Conservation (phyloP, 2,888 invertebrate genomes). For the Vannuccia rotundouncinata region DNA sequence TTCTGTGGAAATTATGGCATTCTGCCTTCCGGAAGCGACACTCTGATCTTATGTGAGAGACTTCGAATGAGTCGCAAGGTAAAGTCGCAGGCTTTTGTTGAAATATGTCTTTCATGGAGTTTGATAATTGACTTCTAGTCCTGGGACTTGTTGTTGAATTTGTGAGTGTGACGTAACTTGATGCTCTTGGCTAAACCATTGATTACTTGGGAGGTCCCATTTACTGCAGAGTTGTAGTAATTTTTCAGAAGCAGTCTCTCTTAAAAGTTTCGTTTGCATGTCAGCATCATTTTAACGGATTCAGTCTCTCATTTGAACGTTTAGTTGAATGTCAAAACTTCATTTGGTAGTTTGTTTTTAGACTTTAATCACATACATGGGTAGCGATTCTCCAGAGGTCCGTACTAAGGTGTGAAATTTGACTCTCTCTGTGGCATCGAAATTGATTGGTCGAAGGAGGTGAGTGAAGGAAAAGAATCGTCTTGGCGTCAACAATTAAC, state of each 20-base stretch:
- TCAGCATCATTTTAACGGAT: background rate
- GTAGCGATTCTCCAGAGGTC: background rate
- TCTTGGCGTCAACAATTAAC: background rate
- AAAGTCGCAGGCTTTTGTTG: background rate
- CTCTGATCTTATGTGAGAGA: background rate
- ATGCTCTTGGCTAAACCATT: too few relatives aligned
- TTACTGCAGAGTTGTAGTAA: too few relatives aligned
- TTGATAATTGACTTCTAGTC: too few relatives aligned
- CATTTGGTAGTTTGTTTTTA: background rate
- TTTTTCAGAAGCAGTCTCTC: too few relatives aligned
- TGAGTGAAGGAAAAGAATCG: background rate
- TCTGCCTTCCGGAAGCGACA: background rate
- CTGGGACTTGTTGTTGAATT: too few relatives aligned
- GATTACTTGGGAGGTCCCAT: too few relatives aligned
- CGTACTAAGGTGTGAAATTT: background rate
- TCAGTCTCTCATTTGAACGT: background rate
- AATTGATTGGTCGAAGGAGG: background rate
- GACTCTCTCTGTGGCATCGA: background rate
- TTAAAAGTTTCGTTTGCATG: background rate
- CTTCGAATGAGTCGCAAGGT: background rate
- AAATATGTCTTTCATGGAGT: too few relatives aligned
- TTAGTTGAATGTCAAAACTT: background rate
- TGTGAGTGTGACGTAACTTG: too few relatives aligned
- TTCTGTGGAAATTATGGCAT: background rate
- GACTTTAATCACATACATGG: background rate